phyloP scores from a whole-genome alignment of 2,888 invertebrate genomes.

The Agrotis segetum region DNA sequence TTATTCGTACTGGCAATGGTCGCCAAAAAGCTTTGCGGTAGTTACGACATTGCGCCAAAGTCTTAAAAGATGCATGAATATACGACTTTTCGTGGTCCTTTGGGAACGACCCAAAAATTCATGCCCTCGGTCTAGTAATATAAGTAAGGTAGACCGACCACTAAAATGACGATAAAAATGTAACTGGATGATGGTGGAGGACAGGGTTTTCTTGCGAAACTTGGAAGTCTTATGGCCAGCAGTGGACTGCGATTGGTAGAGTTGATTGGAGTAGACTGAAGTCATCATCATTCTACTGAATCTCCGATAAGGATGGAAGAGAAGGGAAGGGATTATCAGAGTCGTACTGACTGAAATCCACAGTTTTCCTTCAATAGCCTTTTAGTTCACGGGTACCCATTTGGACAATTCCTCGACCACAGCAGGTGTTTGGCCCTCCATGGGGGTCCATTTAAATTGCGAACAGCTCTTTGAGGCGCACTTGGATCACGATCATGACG shows the following conservation, averaged over 20 bases:
- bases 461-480: too few relatives aligned
- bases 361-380: too few relatives aligned
- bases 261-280: background rate
- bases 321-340: too few relatives aligned
- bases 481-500: too few relatives aligned
- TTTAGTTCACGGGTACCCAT: too few relatives aligned
- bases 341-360: too few relatives aligned
- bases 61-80: background rate
- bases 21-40: background rate
- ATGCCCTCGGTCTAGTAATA: too few relatives aligned
- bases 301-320: too few relatives aligned
- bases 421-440: too few relatives aligned
- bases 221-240: background rate
- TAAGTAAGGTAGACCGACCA: background rate
- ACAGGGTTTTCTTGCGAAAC: background rate
- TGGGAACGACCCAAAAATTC: background rate
- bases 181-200: background rate
- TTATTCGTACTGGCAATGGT: background rate
- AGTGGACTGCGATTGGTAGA: background rate
- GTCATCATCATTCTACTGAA: too few relatives aligned
- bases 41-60: background rate
- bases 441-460: too few relatives aligned
- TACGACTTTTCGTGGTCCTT: background rate
- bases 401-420: too few relatives aligned
- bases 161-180: background rate